phyloP scores from a whole-genome alignment of 2,888 invertebrate genomes.

The Leucozona laternaria region DNA sequence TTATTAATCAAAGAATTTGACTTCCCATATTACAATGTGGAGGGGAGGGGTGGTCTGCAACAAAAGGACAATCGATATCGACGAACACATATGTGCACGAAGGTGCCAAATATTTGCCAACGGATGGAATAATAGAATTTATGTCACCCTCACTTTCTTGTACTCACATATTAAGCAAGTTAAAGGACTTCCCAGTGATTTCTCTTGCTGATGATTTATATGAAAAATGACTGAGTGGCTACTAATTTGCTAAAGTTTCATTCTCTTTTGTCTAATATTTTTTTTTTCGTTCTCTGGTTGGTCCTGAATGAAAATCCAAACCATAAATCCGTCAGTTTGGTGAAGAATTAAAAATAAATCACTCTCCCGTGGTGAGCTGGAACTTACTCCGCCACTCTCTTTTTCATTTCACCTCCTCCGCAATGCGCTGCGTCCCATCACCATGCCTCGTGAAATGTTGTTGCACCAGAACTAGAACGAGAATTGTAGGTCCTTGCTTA shows the following conservation, averaged over 20 bases:
- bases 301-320: slow-evolving; percentile 57
- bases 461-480: slow-evolving; percentile 9
- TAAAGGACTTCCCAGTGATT: slow-evolving; percentile 28
- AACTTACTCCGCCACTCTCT: slow-evolving; percentile 62
- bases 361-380: slow-evolving; percentile 76
- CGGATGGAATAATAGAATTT: slow-evolving; percentile 49
- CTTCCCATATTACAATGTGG: slow-evolving; percentile 51
- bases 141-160: slow-evolving; percentile 15
- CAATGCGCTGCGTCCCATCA: not conserved
- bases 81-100: slow-evolving; percentile 51
- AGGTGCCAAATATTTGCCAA: slow-evolving; percentile 71
- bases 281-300: slow-evolving; percentile 7
- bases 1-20: slow-evolving; percentile 83
- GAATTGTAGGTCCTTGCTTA: slow-evolving; percentile 33
- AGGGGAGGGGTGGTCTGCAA: not conserved
- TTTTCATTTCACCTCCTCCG: slow-evolving; percentile 19
- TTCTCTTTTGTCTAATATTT: slow-evolving; percentile 41
- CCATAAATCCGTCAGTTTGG: slow-evolving; percentile 77
- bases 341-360: slow-evolving; percentile 77
- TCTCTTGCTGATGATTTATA: slow-evolving; percentile 31
- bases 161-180: not conserved
- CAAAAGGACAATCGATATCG: slow-evolving; percentile 47
- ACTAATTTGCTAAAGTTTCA: slow-evolving; percentile 65
- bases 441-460: slow-evolving; percentile 1
- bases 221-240: slow-evolving; percentile 52